Evolutionary conservation across 2,113 vertebrate genomes (phyloP), one percentile per base, ranked within the genome.

Genomic region (Entomyzon cyanotis): DNA sequence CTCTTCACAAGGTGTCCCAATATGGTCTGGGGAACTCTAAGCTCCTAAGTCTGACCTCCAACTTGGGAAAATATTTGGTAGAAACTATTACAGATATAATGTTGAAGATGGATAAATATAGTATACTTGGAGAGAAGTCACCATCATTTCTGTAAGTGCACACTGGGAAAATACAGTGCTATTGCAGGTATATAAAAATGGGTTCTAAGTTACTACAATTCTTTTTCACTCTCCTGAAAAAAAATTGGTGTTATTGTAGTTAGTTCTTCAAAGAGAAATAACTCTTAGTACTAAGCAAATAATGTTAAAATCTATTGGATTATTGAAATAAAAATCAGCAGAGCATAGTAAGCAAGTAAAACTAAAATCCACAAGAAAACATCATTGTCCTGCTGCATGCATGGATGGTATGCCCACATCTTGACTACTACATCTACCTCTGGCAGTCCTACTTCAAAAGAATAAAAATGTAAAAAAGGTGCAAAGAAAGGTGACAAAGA

Each of bases 201-300:
- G 15, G n/a, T 67, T 81, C 13, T 22, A 74, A 71, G 10, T 33
- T 50, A n/a, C 12, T 53, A 16, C 55, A 79, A 68, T 50, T 81
- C 12, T 6, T 87, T 25, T 49, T 58, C 13, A 16, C 18, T 78
- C 30, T 79, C 25, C 25, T 33, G 37, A 23, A 63, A 79, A 58
- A 58, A 11, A 5, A 1, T 2, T 2, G 0, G 69, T 12, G 25
- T 58, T 62, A 33, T 17, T 49, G 11, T 28, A 39, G 8, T 39
- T 67, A 49, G 27, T n/a, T 89, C 76, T 89, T 53, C 14, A 37
- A 68, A 44, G 21, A 44, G 11, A 85, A 71, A 10, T 56, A 68
- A 47, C 17, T 42, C 24, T 39, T 52, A 55, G 21, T 55, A 37
- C 8, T 42, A 82, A 78, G 39, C 30, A 64, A 90, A 82, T 56